Percentiles rank a stretch among this genome's conserved stretches.
phyloP scores from a whole-genome alignment of 37 sponge, comb jelly and placozoan genomes.

The Cladorhizidae sp. region DNA sequence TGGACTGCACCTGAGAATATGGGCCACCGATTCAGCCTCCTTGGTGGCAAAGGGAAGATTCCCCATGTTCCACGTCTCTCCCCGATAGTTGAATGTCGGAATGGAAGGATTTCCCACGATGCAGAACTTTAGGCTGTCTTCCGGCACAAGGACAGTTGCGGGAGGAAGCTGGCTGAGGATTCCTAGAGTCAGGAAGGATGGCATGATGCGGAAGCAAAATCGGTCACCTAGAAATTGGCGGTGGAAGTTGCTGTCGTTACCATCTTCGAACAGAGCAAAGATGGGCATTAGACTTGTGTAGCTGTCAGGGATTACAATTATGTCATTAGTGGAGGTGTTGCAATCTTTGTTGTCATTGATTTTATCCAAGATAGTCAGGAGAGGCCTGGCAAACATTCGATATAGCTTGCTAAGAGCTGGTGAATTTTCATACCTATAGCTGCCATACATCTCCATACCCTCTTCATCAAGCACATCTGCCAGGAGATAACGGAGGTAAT shows the following conservation, averaged over 20 bases:
- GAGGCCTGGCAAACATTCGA: constrained; percentile 34
- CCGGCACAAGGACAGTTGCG: constrained; percentile 35
- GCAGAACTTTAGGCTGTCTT: constrained; percentile 45
- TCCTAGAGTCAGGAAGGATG: constrained; percentile 74
- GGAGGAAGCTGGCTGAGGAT: constrained; percentile 37
- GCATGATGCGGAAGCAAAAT: constrained; percentile 48
- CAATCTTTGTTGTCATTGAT: neutral
- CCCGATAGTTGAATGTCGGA: constrained; percentile 47
- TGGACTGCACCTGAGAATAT: constrained; percentile 56
- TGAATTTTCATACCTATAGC: constrained; percentile 12
- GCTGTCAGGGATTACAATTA: constrained; percentile 71
- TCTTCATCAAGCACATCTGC: constrained; percentile 35
- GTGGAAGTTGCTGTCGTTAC: neutral
- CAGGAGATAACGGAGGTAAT: constrained; percentile 39
- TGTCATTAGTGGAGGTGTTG: neutral
- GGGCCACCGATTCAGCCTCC: constrained; percentile 63
- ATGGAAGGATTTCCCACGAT: constrained; percentile 76
- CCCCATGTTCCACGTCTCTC: constrained; percentile 56
- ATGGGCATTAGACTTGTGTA: constrained; percentile 64
- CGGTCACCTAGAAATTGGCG: constrained; percentile 67
- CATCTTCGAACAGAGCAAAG: constrained; percentile 39
- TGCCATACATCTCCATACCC: constrained; percentile 44
- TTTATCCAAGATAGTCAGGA: constrained; percentile 20
- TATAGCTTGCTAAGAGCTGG: constrained; percentile 24
- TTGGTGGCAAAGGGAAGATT: constrained; percentile 61